Evolutionary conservation across 2,888 invertebrate genomes (phyloP).

Genomic region (Folsomia candida): DNA sequence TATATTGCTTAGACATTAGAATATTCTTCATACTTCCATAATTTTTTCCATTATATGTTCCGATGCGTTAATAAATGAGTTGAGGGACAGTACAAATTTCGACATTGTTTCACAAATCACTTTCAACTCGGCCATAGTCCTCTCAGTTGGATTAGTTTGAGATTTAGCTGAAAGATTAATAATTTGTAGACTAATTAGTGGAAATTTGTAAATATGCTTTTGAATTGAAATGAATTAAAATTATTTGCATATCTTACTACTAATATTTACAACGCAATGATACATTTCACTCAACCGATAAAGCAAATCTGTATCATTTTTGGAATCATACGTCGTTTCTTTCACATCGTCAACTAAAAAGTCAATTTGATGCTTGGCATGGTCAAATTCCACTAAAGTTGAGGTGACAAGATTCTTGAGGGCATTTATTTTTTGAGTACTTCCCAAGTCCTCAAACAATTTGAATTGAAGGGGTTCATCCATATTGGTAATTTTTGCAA

Average conservation of each 20-base stretch:
- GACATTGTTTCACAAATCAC: constrained; percentile 3
- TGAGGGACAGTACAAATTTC: not conserved
- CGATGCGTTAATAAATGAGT: not conserved
- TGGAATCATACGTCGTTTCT: not conserved
- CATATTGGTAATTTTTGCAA: not conserved
- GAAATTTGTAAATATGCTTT: too few relatives aligned
- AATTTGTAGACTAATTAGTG: too few relatives aligned
- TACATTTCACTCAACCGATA: constrained; percentile 1
- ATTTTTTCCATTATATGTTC: constrained; percentile 3
- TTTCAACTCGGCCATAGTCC: not conserved
- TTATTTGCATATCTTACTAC: not conserved
- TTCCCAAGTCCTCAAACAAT: not conserved
- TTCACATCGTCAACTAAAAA: not conserved
- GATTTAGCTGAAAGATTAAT: not conserved
- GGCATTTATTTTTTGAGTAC: not conserved
- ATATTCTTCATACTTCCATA: not conserved
- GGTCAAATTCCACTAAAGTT: not conserved
- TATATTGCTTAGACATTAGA: too few relatives aligned
- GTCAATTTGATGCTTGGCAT: not conserved
- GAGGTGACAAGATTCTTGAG: not conserved
- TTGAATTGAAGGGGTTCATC: not conserved
- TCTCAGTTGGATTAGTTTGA: not conserved
- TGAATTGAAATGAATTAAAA: too few relatives aligned
- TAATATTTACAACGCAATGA: not conserved
- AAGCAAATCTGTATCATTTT: not conserved